These are phyloP conservation scores for Tenthredo mesomela DNA, from an alignment of 2,888 invertebrate species.

Conservation along the genomic window DNA sequence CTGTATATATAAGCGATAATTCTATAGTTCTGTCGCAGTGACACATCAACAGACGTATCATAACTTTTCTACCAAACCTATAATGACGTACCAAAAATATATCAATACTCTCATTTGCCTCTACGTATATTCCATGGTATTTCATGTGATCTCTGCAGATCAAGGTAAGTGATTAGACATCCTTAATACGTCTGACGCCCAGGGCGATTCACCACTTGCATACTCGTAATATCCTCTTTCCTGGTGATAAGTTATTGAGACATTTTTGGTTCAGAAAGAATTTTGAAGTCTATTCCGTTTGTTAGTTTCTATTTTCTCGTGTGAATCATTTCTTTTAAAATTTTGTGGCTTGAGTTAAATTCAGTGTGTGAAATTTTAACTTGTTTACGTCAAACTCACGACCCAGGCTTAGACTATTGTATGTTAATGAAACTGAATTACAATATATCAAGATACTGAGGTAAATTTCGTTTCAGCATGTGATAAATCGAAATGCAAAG, in stretches of 20 bases:
- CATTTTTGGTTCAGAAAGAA: neutral
- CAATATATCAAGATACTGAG: neutral
- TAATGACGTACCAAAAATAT: neutral
- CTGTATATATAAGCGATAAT: neutral
- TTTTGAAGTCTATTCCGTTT: neutral
- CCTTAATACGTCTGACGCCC: neutral
- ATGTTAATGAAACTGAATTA: too few relatives aligned
- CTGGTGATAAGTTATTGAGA: neutral
- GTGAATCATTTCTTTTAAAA: neutral
- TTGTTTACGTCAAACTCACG: too few relatives aligned
- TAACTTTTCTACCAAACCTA: neutral
- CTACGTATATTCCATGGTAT: neutral
- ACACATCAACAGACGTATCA: neutral
- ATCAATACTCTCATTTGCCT: neutral
- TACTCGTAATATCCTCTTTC: neutral
- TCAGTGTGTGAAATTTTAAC: too few relatives aligned
- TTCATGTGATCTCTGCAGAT: neutral
- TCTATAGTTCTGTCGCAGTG: neutral
- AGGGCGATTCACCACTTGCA: neutral
- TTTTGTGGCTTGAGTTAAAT: neutral
- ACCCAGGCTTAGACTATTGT: too few relatives aligned
- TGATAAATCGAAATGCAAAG: constrained; percentile 64
- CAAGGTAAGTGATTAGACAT: neutral
- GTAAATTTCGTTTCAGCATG: constrained; percentile 55
- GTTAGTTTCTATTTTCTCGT: neutral